A percentile compares a stretch with the other conserved stretches of the same genome.
Conservation (phyloP, 2,797 vertebrate genomes). For the Amphiprion clarkii region DNA sequence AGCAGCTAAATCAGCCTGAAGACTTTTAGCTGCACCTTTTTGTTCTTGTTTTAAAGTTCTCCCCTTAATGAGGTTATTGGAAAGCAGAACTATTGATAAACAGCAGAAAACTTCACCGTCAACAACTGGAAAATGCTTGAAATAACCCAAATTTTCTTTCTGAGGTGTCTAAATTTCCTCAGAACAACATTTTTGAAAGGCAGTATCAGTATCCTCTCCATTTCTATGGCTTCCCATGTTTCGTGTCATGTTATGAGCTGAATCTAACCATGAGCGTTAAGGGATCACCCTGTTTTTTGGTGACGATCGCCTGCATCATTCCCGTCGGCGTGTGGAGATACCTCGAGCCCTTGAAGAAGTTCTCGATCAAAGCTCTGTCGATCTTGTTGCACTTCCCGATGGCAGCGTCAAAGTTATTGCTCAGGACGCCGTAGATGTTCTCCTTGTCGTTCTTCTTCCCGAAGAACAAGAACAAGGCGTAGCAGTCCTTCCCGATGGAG, state of each 20-base stretch:
- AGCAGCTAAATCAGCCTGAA: neutral
- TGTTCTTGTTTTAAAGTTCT: neutral
- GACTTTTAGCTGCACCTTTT: neutral
- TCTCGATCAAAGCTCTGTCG: constrained; percentile 76
- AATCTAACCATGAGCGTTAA: constrained; percentile 85
- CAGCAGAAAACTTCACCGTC: neutral
- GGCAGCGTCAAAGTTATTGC: constrained; percentile 82
- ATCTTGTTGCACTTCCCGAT: constrained; percentile 76
- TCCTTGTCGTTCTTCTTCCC: constrained; percentile 73
- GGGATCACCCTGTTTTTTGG: constrained; percentile 63
- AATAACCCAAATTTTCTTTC: neutral
- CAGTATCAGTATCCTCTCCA: neutral
- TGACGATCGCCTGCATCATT: constrained; percentile 81
- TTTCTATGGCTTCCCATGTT: neutral
- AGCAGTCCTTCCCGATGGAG: constrained; percentile 84
- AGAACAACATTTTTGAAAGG: neutral
- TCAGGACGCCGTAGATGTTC: constrained; percentile 83
- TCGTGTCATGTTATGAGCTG: constrained; percentile 51
- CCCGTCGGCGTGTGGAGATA: constrained; percentile 76
- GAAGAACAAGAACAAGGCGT: constrained; percentile 85
- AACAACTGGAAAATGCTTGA: too few species aligned
- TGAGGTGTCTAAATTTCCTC: neutral
- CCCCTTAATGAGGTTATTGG: neutral
- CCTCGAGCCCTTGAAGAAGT: constrained; percentile 82
- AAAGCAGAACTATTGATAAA: constrained; percentile 21